A percentile compares a stretch with the other conserved stretches of the same genome.
phyloP scores from a whole-genome alignment of 37 sponge, comb jelly and placozoan genomes.

The Crambe crambe region DNA sequence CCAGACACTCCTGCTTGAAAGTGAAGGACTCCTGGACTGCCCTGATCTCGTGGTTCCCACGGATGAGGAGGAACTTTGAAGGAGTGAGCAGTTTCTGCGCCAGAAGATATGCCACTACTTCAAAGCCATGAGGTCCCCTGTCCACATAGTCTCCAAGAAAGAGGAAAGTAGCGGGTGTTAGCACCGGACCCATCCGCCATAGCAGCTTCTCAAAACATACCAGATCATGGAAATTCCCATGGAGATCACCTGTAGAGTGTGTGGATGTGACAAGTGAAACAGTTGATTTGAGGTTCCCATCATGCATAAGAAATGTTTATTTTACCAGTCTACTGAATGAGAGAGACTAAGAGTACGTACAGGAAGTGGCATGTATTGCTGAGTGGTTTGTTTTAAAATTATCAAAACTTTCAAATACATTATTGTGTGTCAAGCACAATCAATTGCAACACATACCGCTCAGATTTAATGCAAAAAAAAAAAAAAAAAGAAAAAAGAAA shows the following conservation, averaged over 20 bases:
- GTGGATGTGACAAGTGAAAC: not conserved
- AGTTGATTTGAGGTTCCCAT: too few species aligned
- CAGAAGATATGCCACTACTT: constrained; percentile 94
- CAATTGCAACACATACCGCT: too few species aligned
- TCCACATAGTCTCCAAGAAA: constrained; percentile 98
- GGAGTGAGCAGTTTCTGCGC: constrained; percentile 94
- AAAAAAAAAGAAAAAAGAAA: too few species aligned
- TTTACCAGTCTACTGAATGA: too few species aligned
- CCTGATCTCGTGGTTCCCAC: constrained; percentile 95
- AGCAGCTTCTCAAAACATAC: constrained; percentile 95
- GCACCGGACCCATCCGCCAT: constrained; percentile 92
- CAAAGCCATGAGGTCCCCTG: constrained; percentile 88
- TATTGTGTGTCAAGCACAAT: too few species aligned
- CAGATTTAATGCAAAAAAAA: too few species aligned
- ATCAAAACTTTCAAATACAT: too few species aligned
- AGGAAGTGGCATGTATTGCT: too few species aligned
- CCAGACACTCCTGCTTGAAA: constrained; percentile 88
- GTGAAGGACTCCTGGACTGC: constrained; percentile 83
- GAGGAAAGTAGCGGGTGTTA: constrained; percentile 91
- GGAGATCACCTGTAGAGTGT: constrained; percentile 78
- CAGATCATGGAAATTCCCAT: constrained; percentile 95
- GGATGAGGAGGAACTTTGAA: constrained; percentile 81
- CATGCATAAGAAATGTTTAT: too few species aligned
- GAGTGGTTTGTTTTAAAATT: too few species aligned
- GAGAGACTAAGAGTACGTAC: too few species aligned